Base-by-base conservation (phyloP, 2,797 vertebrate species). In the Anguilla pacifica region DNA sequence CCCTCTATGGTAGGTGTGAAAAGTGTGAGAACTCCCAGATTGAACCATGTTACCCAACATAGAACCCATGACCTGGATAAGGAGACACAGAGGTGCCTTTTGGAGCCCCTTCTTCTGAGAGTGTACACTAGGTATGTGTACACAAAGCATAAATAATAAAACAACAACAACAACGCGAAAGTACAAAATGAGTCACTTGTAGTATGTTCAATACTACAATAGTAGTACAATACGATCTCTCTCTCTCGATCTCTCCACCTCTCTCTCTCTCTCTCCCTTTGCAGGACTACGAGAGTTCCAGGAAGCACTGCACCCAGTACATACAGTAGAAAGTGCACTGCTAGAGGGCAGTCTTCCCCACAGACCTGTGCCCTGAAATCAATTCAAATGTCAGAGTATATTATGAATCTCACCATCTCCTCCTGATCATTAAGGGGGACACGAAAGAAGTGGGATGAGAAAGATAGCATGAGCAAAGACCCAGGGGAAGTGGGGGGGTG, bases 321-420 rank as follows among this genome's bases (percentile, higher is more conserved):
- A 17, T 39, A 43, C 35, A 39, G 35, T 15, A 43, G 2, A 43
- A 77, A 43, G 35, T 19, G 31, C 13, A 39, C 39, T 15, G 74
- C 74, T 77, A 43, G 74, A 43, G 35, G 74, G 35, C 74, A 77
- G 74, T 77, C 74, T 77, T 77, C 74, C 35, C 74, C 74, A 43
- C 17, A 43, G 53, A 25, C 49, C 7, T 28, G 82, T 25, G 53
- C 82, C 31, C 43, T 53, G 49, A 46, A 83, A 46, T 28, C 31
- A 10, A 72, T 72, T 72, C 28, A 72, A 72, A 35, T 72, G 74
- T 43, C 74, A 77, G 74, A 15, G 11, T 35, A 43, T 15, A 77
- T 22, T 77, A 35, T 72, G 70, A 72, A 72, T 72, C 28, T 31
- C 70, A 72, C 70, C 67, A 31, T 31, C 1, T 35, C 72, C 72